Conservation (phyloP, 2,113 vertebrate species). For the Lethenteron camtschaticum region DNA sequence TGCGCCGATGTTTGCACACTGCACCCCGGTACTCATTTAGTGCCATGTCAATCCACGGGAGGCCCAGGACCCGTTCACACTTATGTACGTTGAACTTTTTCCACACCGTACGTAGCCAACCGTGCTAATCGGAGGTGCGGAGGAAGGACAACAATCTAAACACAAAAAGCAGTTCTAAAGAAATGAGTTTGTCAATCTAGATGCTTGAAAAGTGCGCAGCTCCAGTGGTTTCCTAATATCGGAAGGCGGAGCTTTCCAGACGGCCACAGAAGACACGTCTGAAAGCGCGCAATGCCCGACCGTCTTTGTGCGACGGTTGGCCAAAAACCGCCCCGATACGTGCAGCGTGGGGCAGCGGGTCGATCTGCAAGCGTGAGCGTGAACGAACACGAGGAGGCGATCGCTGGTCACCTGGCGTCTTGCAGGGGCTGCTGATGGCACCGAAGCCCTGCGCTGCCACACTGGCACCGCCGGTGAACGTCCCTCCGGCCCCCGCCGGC, state of each 20-base stretch:
- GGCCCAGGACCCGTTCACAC: too few species aligned
- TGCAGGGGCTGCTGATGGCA: constrained; percentile 44
- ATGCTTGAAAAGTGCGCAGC: constrained; percentile 4
- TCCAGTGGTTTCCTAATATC: constrained; percentile 18
- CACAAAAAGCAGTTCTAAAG: too few species aligned
- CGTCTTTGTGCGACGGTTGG: constrained; percentile 23
- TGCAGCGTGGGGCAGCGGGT: constrained; percentile 7
- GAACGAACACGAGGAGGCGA: neutral
- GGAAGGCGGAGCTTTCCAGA: constrained; percentile 17
- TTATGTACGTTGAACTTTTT: too few species aligned
- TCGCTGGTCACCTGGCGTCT: constrained; percentile 38
- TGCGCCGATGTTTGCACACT: constrained; percentile 16
- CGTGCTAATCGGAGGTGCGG: too few species aligned
- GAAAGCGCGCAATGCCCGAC: constrained; percentile 16
- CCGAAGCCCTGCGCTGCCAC: constrained; percentile 84
- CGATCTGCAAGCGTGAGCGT: constrained; percentile 13
- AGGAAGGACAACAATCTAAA: too few species aligned
- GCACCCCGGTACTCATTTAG: too few species aligned
- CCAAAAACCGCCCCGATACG: too few species aligned
- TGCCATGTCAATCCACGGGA: too few species aligned
- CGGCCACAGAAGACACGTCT: constrained; percentile 20
- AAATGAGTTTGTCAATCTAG: too few species aligned
- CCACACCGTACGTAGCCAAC: too few species aligned
- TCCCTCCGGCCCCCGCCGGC: constrained; percentile 22
- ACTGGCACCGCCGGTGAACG: constrained; percentile 58